Conservation (phyloP, 2,113 vertebrate genomes). For the Lota lota region DNA sequence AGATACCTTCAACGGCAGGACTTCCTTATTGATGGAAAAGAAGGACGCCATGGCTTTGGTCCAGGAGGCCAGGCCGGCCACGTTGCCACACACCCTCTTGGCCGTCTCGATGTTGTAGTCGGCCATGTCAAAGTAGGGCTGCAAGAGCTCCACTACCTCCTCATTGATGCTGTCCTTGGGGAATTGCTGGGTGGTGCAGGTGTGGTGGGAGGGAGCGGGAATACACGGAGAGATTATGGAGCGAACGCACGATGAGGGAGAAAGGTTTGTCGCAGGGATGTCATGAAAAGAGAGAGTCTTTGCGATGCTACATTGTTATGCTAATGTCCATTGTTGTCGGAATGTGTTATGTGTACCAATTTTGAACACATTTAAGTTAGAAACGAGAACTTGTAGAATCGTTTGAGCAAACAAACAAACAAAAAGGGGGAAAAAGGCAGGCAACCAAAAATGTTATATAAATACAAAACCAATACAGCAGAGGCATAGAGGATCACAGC, state of each 20-base stretch:
- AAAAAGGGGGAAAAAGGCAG: not conserved
- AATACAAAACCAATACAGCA: too few species aligned
- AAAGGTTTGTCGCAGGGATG: too few species aligned
- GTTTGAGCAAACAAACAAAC: too few species aligned
- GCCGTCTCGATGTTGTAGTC: conserved; percentile 97
- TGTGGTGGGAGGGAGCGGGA: not conserved
- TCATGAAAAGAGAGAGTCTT: too few species aligned
- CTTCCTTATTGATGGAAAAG: conserved; percentile 95
- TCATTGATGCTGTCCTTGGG: conserved; percentile 93
- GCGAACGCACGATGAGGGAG: too few species aligned
- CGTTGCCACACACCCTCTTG: conserved; percentile 89
- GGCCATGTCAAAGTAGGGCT: conserved; percentile 90
- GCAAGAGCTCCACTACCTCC: conserved; percentile 90
- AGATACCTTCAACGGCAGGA: conserved; percentile 91
- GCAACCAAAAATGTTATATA: too few species aligned
- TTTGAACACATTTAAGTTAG: too few species aligned
- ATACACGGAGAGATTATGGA: not conserved
- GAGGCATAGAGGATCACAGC: too few species aligned
- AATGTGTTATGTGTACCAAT: too few species aligned
- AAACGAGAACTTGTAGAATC: too few species aligned
- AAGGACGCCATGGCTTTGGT: conserved; percentile 94
- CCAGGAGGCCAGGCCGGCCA: conserved; percentile 94
- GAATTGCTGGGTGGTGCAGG: conserved; percentile 80
- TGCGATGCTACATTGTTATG: too few species aligned
- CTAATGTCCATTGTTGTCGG: too few species aligned